phyloP scores from a whole-genome alignment of 2,797 vertebrate species.

The Helicolenus hilgendorfi region DNA sequence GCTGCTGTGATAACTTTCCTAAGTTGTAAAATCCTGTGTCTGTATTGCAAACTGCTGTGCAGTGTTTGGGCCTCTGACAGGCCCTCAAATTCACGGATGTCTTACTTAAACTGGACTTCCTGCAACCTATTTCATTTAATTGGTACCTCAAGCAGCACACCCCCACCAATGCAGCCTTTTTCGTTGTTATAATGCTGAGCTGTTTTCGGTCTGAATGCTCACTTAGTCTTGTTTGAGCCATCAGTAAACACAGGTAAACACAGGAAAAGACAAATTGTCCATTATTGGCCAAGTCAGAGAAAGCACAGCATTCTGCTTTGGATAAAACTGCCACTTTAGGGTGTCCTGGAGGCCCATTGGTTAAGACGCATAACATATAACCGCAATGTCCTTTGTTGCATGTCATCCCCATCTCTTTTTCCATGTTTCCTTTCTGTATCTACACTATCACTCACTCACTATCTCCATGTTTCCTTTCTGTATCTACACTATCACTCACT shows the following conservation, averaged over 20 bases:
- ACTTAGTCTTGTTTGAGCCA: neutral
- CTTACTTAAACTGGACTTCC: neutral
- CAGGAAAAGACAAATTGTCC: neutral
- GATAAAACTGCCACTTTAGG: neutral
- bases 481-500: neutral
- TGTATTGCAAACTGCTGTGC: neutral
- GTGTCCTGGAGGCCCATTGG: neutral
- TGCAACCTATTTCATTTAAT: neutral
- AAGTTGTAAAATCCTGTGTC: neutral
- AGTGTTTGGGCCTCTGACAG: neutral
- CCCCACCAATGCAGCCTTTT: neutral
- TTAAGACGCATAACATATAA: neutral
- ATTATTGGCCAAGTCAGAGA: neutral
- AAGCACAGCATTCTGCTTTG: neutral
- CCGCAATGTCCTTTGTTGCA: neutral
- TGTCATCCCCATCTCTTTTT: neutral
- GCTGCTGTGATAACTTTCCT: neutral
- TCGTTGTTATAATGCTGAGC: neutral
- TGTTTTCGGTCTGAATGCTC: neutral
- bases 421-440: neutral
- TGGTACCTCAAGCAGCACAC: neutral
- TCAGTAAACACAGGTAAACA: neutral
- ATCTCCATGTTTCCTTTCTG: neutral
- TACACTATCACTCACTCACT: neutral
- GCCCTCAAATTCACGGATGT: neutral